A percentile compares a stretch with the other conserved stretches of the same genome.
phyloP scores from a whole-genome alignment of 1,140 invertebrate genomes.

The Frieseomelitta varia region DNA sequence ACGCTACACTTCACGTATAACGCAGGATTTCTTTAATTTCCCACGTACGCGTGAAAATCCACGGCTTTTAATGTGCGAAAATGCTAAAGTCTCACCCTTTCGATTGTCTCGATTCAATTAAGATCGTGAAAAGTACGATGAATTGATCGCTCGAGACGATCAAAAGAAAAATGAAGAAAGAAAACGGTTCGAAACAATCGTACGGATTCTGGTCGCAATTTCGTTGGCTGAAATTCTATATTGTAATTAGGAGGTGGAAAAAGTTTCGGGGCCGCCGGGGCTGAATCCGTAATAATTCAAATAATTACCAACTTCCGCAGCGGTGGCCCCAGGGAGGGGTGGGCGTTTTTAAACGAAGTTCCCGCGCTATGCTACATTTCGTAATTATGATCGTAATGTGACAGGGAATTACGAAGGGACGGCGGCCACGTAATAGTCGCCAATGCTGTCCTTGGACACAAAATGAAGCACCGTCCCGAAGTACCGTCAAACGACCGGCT shows the following conservation, averaged over 20 bases:
- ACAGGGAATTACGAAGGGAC: not conserved
- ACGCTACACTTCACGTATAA: too few species aligned
- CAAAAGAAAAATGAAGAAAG: too few species aligned
- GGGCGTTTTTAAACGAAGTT: constrained; percentile 33
- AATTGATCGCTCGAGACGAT: too few species aligned
- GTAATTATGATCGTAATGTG: constrained; percentile 34
- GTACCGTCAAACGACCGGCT: not conserved
- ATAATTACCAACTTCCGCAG: constrained; percentile 36
- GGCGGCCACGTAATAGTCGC: not conserved
- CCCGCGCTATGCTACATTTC: not conserved
- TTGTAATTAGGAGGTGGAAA: constrained; percentile 4
- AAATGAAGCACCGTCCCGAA: not conserved
- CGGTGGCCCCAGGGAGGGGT: constrained; percentile 26
- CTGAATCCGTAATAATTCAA: constrained; percentile 30
- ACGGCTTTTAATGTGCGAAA: too few species aligned
- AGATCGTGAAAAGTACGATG: too few species aligned
- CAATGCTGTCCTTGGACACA: not conserved
- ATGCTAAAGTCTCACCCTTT: too few species aligned
- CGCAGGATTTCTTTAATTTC: too few species aligned
- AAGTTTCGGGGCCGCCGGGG: not conserved
- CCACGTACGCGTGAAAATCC: too few species aligned
- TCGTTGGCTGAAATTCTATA: not conserved
- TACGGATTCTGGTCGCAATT: not conserved
- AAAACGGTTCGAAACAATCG: not conserved
- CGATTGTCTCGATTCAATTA: too few species aligned